Base-by-base conservation (phyloP, 2,888 invertebrate genomes). In the Parnassius mnemosyne region DNA sequence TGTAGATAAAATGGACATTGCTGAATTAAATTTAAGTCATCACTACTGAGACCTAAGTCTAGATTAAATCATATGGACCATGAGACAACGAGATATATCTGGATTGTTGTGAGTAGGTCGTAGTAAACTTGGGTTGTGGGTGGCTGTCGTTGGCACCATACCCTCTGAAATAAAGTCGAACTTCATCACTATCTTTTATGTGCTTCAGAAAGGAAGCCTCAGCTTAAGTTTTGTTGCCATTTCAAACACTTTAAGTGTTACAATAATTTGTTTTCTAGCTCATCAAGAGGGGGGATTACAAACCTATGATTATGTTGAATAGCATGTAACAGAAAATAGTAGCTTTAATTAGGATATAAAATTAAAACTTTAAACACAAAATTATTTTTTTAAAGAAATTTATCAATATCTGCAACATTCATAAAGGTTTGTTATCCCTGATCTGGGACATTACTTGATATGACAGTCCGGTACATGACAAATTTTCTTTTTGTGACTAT, bases 51-150 rank as follows among this genome's bases (percentile, higher is more conserved):
- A 75, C 73, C 75, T 73, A 61, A 62, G 59, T 66, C 76, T 78
- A 82, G 76, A 78, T 88, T 92, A 93, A 77, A 93, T 92, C 89
- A 93, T 93, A 84, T 93, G 93, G 79, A 92, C 93, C 93, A 93
- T 93, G 87, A 93, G 92, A 89, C 93, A 93, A 83, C 93, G 92
- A 84, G 93, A 92, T 81, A 93, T 92, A 83, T 93, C 93, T 78
- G 93, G 93, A 78, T 93, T 92, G 89, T 90, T 91, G 91, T 92
- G 92, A 72, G 92, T 92, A 77, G 91, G 89, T 71, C 89, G 90
- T 70, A 85, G 90, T 81, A 88, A 84, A 84, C 89, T 87, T 77
- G 87, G 88, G 72, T 85, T 89, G 89, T 77, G 83, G 86, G 82
- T 87, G 78, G 86, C 73, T 77, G 87, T 81, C 77, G 89, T 71